Evolutionary conservation across 2,888 invertebrate species (phyloP).

Genomic region (Drosophila longiperda): DNA sequence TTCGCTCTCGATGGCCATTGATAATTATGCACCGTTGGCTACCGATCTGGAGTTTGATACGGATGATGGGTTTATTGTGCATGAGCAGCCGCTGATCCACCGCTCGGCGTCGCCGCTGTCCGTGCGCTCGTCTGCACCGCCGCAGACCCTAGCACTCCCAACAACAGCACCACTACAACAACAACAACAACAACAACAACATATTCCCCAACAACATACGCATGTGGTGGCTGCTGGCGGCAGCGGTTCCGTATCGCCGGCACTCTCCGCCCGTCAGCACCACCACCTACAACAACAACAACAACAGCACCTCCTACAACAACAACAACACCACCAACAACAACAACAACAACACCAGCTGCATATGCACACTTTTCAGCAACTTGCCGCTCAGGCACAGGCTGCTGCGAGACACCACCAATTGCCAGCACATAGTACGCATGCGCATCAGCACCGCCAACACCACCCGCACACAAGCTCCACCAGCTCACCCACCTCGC

Average conservation of each 20-base stretch:
- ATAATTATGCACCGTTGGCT: slow-evolving; percentile 83
- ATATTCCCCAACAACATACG: slow-evolving; percentile 69
- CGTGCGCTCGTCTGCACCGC: slow-evolving; percentile 83
- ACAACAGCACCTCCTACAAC: slow-evolving; percentile 59
- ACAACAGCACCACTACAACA: slow-evolving; percentile 57
- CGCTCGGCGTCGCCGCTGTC: slow-evolving; percentile 83
- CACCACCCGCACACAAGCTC: slow-evolving; percentile 78
- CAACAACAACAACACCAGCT: slow-evolving; percentile 74
- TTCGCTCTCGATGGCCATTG: slow-evolving; percentile 85
- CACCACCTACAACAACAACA: slow-evolving; percentile 74
- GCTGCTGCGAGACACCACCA: slow-evolving; percentile 77
- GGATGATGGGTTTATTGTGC: slow-evolving; percentile 79
- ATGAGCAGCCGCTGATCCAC: slow-evolving; percentile 83
- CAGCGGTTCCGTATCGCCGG: slow-evolving; percentile 82
- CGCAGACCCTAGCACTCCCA: slow-evolving; percentile 82
- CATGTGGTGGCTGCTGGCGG: slow-evolving; percentile 71
- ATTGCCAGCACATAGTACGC: slow-evolving; percentile 64
- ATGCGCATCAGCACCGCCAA: slow-evolving; percentile 69
- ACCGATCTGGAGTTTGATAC: slow-evolving; percentile 63
- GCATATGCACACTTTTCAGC: slow-evolving; percentile 81
- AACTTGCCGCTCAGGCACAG: slow-evolving; percentile 74
- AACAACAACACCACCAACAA: slow-evolving; percentile 71
- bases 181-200: slow-evolving; percentile 58
- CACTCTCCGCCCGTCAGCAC: slow-evolving; percentile 82
- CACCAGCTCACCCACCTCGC: slow-evolving; percentile 82